Evolutionary conservation across 2,888 invertebrate species (phyloP), one percentile per base, ranked within the genome.

Genomic region (Melinaea menophilus): DNA sequence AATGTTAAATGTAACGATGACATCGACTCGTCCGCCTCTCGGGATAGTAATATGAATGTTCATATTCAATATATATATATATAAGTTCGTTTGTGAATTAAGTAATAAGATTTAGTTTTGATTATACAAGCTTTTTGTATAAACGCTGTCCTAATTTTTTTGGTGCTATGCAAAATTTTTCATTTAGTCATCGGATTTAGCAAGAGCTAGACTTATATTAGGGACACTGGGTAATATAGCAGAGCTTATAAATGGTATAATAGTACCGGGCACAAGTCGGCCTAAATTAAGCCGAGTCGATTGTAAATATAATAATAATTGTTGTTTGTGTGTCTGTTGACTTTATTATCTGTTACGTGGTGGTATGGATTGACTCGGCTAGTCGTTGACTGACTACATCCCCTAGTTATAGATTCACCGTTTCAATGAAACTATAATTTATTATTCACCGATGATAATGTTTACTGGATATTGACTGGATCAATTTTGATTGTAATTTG

Each of bases 401-500:
- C 85, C 85, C 85, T 85, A 84, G 78, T 76, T 78, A 80, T 81
- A 74, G 79, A 76, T 78, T 77, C 72, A 75, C 81, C 79, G 80
- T 82, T 81, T 70, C 67, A 67, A 69, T 69, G 77, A 79, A 79
- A 75, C 75, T 75, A 76, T 76, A 75, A 76, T 79, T 81, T 78
- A 77, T 73, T 79, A 75, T 79, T 72, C 71, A 69, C 70, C 68
- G 65, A 65, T 70, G 71, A 72, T 71, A 75, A 77, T 75, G 72
- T 75, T 70, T 74, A 72, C 59, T 62, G 59, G 41, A 41, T 41
- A 88, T 89, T 89, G 89, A 89, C 88, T 88, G 89, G 89, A 89
- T 90, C 90, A 89, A 88, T 68, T 80, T 80, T 88, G 87, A 88
- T 88, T 86, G 85, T 81, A 79, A 82, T 74, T 71, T 78, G 85